phyloP scores from a whole-genome alignment of 2,113 vertebrate genomes.

The Speoplatyrhinus poulsoni region DNA sequence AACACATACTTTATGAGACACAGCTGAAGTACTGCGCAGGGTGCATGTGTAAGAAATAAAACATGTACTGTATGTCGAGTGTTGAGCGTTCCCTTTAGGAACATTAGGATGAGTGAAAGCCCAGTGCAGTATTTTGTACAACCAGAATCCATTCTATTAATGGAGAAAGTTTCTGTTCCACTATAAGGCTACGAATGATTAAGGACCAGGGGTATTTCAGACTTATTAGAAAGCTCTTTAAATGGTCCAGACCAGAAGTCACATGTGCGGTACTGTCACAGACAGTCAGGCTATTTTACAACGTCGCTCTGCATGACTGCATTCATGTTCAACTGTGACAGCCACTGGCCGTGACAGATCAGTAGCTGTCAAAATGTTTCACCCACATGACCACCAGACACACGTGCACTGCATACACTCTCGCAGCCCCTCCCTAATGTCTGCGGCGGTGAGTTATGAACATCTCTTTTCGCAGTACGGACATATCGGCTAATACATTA shows the following conservation, averaged over 20 bases:
- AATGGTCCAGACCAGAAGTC: constrained; percentile 33
- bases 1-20: too few relatives aligned
- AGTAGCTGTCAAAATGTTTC: too few relatives aligned
- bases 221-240: constrained; percentile 29
- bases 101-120: too few relatives aligned
- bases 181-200: constrained; percentile 15
- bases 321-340: constrained; percentile 21
- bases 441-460: too few relatives aligned
- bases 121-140: neutral
- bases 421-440: too few relatives aligned
- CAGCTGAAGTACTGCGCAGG: too few relatives aligned
- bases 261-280: constrained; percentile 23
- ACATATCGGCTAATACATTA: too few relatives aligned
- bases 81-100: neutral
- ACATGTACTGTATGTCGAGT: neutral
- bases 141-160: neutral
- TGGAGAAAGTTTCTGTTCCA: constrained; percentile 9
- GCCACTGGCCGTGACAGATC: neutral
- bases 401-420: too few relatives aligned
- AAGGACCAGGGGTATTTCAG: constrained; percentile 30
- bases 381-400: too few relatives aligned
- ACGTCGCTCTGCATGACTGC: constrained; percentile 16
- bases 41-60: too few relatives aligned
- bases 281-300: constrained; percentile 39
- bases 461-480: too few relatives aligned